Evolutionary conservation across 2,113 vertebrate genomes (phyloP).

Genomic region (Entelurus aequoreus): DNA sequence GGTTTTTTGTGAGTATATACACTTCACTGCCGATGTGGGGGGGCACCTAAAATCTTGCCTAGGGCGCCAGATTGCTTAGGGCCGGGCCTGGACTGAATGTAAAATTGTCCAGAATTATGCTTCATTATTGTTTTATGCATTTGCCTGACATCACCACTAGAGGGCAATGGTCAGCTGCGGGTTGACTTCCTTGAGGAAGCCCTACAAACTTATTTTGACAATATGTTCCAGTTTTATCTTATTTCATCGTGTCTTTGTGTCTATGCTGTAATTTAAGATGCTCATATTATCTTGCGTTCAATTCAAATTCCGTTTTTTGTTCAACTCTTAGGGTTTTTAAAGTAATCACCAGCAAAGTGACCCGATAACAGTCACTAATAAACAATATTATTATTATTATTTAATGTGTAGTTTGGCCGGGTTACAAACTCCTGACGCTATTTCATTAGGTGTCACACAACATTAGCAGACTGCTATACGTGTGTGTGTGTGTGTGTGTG

Average conservation of each 20-base stretch:
- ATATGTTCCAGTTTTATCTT: constrained; percentile 29
- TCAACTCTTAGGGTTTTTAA: too few species aligned
- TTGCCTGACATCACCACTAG: constrained; percentile 50
- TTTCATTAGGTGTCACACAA: constrained; percentile 68
- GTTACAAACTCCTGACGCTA: constrained; percentile 58
- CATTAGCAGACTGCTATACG: constrained; percentile 65
- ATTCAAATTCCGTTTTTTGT: not conserved
- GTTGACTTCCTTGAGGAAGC: constrained; percentile 9
- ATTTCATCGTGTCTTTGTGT: constrained; percentile 23
- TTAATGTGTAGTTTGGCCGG: constrained; percentile 54
- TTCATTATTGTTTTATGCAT: constrained; percentile 14
- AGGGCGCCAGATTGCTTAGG: too few species aligned
- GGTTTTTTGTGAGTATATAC: too few species aligned
- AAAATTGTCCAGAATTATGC: too few species aligned
- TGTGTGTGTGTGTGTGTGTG: too few species aligned
- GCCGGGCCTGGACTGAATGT: too few species aligned
- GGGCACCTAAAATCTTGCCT: too few species aligned
- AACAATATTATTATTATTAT: constrained; percentile 61
- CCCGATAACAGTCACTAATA: constrained; percentile 29
- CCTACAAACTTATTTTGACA: constrained; percentile 25
- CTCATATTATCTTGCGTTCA: constrained; percentile 9
- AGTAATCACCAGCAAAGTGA: constrained; percentile 6
- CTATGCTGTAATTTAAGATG: constrained; percentile 7
- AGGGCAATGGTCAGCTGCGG: constrained; percentile 66
- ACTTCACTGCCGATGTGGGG: too few species aligned